phyloP scores from a whole-genome alignment of 2,113 vertebrate genomes.

The Sceloporus tristichus region DNA sequence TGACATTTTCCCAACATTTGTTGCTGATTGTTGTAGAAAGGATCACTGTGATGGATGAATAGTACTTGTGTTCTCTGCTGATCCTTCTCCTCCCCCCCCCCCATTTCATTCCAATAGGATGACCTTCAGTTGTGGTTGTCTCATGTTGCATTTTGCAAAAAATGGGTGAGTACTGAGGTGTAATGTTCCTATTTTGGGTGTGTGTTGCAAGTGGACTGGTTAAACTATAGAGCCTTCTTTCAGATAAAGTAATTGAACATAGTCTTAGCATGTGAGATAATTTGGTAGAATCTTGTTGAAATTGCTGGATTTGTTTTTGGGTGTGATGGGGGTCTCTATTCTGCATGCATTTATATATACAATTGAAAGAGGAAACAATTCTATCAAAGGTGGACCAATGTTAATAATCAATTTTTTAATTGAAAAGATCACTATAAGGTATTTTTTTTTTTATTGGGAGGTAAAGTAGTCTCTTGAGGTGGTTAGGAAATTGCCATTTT shows the following conservation, averaged over 20 bases:
- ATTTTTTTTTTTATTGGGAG: neutral
- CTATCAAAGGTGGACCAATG: neutral
- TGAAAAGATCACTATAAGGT: too few species aligned
- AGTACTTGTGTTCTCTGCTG: neutral
- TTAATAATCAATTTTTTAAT: neutral
- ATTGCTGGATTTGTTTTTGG: neutral
- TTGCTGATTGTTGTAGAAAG: neutral
- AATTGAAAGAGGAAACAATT: neutral
- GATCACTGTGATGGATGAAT: neutral
- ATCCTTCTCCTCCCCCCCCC: neutral
- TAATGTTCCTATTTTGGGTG: neutral
- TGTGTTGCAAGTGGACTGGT: neutral
- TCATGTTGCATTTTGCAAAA: conserved; percentile 94
- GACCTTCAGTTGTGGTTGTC: conserved; percentile 97
- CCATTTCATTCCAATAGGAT: conserved; percentile 78
- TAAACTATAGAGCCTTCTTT: neutral
- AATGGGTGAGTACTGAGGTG: conserved; percentile 88
- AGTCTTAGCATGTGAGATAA: neutral
- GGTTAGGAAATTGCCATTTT: neutral
- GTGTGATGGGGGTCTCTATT: too few species aligned
- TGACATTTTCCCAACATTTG: neutral
- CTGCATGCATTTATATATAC: neutral
- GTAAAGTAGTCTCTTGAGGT: neutral
- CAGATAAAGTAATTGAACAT: neutral
- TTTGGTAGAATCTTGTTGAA: neutral